Evolutionary conservation across 2,113 vertebrate genomes (phyloP).

Genomic region (Pseudorhombus dupliciocellatus): DNA sequence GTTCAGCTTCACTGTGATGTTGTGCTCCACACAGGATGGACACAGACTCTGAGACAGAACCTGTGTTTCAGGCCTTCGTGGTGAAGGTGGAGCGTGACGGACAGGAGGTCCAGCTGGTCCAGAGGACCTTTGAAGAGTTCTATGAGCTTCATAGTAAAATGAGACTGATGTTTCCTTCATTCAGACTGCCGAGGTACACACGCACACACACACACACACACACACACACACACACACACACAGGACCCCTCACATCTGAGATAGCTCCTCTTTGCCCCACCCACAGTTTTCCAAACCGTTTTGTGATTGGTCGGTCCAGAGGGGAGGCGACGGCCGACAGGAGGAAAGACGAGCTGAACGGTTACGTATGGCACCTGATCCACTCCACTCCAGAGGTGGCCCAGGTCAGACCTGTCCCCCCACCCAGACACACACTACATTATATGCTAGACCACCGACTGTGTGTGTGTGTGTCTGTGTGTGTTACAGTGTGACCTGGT

Average conservation of each 20-base stretch:
- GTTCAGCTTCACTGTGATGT: conserved; percentile 47
- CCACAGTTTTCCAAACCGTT: conserved; percentile 92
- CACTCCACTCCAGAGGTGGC: conserved; percentile 86
- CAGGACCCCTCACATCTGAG: not conserved
- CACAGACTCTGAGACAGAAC: not conserved
- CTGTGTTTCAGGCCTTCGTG: conserved; percentile 84
- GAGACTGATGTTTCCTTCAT: conserved; percentile 91
- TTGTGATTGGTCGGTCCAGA: conserved; percentile 91
- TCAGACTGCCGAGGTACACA: conserved; percentile 90
- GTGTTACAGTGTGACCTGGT: conserved; percentile 89
- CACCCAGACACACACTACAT: not conserved
- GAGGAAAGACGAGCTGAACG: conserved; percentile 91
- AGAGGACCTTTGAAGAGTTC: conserved; percentile 96
- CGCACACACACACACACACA: not conserved
- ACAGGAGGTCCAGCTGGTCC: conserved; percentile 84
- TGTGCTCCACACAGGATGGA: not conserved
- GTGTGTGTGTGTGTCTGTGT: conserved; percentile 11
- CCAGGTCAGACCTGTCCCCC: conserved; percentile 80
- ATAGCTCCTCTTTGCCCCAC: not conserved
- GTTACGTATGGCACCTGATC: conserved; percentile 94
- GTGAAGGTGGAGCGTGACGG: conserved; percentile 91
- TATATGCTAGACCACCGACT: not conserved
- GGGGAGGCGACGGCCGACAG: conserved; percentile 90
- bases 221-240: not conserved
- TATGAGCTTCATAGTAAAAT: conserved; percentile 95